Conservation (phyloP, 2,888 invertebrate genomes). For the Nomada goodeniana region DNA sequence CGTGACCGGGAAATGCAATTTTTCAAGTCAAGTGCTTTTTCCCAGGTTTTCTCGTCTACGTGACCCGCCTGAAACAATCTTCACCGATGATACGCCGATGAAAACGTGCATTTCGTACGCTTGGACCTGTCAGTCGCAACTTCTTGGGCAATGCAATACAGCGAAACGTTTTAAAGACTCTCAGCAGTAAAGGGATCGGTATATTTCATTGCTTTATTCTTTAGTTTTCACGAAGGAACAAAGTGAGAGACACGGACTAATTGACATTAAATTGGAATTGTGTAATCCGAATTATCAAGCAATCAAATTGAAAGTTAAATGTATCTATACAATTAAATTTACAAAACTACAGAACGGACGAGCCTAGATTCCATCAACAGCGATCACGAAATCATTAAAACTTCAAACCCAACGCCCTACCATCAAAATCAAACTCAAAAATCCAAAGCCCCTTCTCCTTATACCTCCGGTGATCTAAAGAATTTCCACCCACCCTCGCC, state of each 20-base stretch:
- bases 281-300: background rate
- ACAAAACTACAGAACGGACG: no score
- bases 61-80: slow-evolving; percentile 47
- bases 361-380: no score
- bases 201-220: background rate
- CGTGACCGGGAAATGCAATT: slow-evolving; percentile 65
- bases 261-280: background rate
- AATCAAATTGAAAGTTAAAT: background rate
- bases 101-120: background rate
- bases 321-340: no score
- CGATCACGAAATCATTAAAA: no score
- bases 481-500: no score
- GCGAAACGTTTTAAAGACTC: background rate
- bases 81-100: background rate
- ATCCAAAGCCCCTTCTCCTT: no score
- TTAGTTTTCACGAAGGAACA: background rate
- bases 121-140: background rate
- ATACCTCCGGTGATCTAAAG: no score
- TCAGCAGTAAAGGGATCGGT: background rate
- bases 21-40: slow-evolving; percentile 65
- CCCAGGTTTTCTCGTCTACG: slow-evolving; percentile 62
- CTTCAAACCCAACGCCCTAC: no score
- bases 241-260: background rate
- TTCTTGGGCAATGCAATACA: no score
- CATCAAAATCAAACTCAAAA: no score